Evolutionary conservation across 2,888 invertebrate species (phyloP), one percentile per base, ranked within the genome.

Genomic region (Disparrhopalites patrizii): DNA sequence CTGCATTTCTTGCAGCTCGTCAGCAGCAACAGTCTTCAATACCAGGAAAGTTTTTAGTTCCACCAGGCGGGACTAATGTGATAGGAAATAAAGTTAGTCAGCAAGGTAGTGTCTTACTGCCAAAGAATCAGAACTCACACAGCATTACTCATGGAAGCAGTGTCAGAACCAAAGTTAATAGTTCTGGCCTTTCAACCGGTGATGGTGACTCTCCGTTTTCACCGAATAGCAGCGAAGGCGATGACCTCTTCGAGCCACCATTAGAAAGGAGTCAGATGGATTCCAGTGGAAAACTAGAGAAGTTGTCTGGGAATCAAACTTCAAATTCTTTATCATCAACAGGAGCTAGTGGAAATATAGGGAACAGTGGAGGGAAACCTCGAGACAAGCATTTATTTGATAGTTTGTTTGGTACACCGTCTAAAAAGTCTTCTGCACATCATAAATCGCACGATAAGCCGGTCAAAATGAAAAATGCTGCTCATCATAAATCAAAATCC

Each of bases 181-280:
- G 47, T 33, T 40, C 54, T 31, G 31, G 52, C 7, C 50, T 31
- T 3, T 25, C 50, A 18, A 20, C 38, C 8, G 67, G 61, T 23
- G 72, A 67, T 3, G 75, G 71, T 27, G 71, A 70, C 30, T 91
- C 92, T 25, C 93, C 93, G 0, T 92, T 93, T 81, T 91, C 91
- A 56, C 92, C 92, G 0, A 91, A 90, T 52, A 90, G 91, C n/a
- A 89, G 88, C 76, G 89, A 92, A 79, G 91, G 90, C 78, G 91
- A 91, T 76, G 91, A 92, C 79, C 83, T 92, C 71, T 92, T 92
- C 81, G 88, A 89, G 79, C 91, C 91, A 58, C 91, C 89, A 3
- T 20, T 50, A 51, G 66, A 72, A 20, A 30, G 66, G 4, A 51
- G 51, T 18, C 52, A 40, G 30, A 40, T 56, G 40, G 65, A 65